These are phyloP conservation scores for Tridacna gigas DNA, from an alignment of 2,888 invertebrate species.

Conservation along the genomic window DNA sequence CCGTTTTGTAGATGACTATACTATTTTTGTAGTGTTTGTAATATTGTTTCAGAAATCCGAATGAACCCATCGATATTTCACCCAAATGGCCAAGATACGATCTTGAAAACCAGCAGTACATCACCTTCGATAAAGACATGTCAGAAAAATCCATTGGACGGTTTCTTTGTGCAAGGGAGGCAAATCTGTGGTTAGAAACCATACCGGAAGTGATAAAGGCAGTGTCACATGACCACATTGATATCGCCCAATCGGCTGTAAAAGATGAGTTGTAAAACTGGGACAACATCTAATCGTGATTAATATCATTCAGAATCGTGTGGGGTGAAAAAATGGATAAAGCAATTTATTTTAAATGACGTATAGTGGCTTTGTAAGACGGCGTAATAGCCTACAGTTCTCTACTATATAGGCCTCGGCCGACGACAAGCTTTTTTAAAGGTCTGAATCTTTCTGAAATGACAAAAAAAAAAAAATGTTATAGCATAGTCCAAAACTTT, in stretches of 20 bases:
- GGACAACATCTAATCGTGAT: neutral
- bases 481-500: too few species aligned
- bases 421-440: too few species aligned
- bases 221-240: conserved; percentile 1
- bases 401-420: too few species aligned
- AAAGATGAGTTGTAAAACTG: neutral
- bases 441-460: too few species aligned
- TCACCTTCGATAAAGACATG: neutral
- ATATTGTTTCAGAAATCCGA: conserved; percentile 76
- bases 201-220: conserved; percentile 16
- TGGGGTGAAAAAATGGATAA: too few species aligned
- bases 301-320: neutral
- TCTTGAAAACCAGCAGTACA: neutral
- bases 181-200: conserved; percentile 11
- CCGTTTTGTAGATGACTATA: too few species aligned
- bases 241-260: neutral
- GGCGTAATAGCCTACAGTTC: too few species aligned
- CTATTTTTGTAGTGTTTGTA: too few species aligned
- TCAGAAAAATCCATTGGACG: neutral
- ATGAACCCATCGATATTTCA: neutral
- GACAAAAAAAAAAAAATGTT: too few species aligned
- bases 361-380: too few species aligned
- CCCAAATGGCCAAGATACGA: conserved; percentile 1
- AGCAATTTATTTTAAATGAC: too few species aligned
- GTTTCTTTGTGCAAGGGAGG: conserved; percentile 9